Percentiles rank a stretch among this genome's conserved stretches.
Conservation (phyloP, 92 coral and sea anemone genomes). For the Micromussa lordhowensis region DNA sequence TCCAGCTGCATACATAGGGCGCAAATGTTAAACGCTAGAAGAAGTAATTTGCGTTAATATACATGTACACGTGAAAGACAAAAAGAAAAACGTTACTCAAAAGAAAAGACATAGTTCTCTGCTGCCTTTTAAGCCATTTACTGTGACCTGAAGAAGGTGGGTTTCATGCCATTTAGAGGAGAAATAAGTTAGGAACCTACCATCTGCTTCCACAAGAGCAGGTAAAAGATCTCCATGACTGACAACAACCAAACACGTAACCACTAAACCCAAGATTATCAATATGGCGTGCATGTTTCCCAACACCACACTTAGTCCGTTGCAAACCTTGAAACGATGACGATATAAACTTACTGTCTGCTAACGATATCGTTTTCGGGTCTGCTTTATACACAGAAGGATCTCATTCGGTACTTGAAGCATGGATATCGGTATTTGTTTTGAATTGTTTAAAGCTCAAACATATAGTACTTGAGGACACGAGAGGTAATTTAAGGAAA, state of each 20-base stretch:
- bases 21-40: no score
- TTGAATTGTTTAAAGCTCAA: background rate
- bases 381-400: background rate
- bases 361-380: background rate
- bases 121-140: background rate
- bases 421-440: background rate
- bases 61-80: no score
- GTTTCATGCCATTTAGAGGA: background rate
- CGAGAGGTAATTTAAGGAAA: conserved; percentile 5
- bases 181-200: background rate
- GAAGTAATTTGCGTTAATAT: no score
- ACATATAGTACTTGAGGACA: no score
- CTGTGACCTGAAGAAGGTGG: background rate
- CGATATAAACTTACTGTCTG: background rate
- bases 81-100: no score
- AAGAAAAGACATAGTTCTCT: no score
- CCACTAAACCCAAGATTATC: background rate
- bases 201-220: background rate
- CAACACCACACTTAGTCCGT: background rate
- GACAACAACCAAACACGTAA: background rate
- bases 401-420: background rate
- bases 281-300: background rate
- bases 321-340: background rate
- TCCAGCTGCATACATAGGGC: no score
- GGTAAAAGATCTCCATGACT: background rate